Evolutionary conservation across 1,140 invertebrate genomes (phyloP).

Genomic region (Coenobita brevimanus): DNA sequence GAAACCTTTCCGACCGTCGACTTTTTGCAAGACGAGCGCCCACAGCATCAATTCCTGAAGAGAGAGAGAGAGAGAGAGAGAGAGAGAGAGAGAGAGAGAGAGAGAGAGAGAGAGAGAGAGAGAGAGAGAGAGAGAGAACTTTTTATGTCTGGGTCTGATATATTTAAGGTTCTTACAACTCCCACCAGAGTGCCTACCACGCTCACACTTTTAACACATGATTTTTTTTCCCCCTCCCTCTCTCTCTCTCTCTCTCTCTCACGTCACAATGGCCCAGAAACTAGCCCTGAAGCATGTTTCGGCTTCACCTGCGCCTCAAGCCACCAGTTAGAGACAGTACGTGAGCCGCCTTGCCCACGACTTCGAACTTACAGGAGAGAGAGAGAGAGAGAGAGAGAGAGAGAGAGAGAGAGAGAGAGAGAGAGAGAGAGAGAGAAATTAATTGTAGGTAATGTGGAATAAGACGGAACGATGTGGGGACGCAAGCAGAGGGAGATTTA

Average conservation of each 20-base stretch:
- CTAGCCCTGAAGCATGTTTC: too few species aligned
- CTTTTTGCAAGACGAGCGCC: neutral
- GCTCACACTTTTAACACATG: too few species aligned
- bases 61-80: slow-evolving; percentile 40
- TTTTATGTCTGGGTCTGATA: too few species aligned
- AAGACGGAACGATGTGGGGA: neutral
- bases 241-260: too few species aligned
- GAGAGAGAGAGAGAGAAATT: neutral
- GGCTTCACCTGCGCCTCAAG: too few species aligned
- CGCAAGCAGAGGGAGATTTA: neutral
- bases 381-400: neutral
- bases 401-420: neutral
- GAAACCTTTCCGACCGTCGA: neutral
- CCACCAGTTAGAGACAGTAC: too few species aligned
- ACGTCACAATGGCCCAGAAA: too few species aligned
- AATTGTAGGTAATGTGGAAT: neutral
- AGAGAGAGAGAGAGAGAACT: slow-evolving; percentile 18
- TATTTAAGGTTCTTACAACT: too few species aligned
- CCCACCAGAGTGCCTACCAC: too few species aligned
- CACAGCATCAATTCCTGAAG: too few species aligned
- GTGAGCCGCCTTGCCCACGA: too few species aligned
- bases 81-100: slow-evolving; percentile 27
- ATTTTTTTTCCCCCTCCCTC: too few species aligned
- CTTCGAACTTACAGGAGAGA: neutral
- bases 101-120: slow-evolving; percentile 34